Percentiles rank a stretch among this genome's conserved stretches.
These are phyloP conservation scores for Oreochromis grahami DNA, from an alignment of 2,797 vertebrate genomes.

Conservation along the genomic window DNA sequence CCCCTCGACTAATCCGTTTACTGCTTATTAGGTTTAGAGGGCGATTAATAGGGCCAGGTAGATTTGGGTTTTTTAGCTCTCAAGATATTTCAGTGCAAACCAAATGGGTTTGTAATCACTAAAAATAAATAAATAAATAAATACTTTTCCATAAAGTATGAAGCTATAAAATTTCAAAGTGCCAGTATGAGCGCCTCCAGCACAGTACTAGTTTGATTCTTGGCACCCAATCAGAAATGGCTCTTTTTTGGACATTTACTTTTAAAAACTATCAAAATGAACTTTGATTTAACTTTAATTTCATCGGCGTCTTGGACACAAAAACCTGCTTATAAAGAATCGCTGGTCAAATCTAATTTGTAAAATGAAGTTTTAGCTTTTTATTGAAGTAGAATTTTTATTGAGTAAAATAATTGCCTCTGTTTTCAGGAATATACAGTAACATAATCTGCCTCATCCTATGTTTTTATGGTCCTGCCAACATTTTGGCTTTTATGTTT, in stretches of 20 bases:
- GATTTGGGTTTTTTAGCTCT: background rate
- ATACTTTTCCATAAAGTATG: background rate
- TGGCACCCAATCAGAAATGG: background rate
- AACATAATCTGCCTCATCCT: background rate
- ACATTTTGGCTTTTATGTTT: background rate
- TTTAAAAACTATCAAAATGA: background rate
- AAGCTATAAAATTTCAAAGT: background rate
- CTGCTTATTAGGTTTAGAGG: background rate
- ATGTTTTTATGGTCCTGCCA: background rate
- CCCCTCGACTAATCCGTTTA: background rate
- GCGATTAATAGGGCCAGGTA: background rate
- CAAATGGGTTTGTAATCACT: background rate
- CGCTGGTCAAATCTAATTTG: accelerated
- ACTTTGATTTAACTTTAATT: background rate
- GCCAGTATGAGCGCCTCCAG: background rate
- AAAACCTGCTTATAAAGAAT: background rate
- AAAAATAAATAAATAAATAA: background rate
- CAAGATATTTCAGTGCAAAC: background rate
- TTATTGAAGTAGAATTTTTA: background rate
- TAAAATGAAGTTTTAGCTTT: background rate
- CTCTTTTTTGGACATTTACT: background rate
- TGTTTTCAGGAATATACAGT: background rate
- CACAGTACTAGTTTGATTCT: background rate
- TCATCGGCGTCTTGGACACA: accelerated
- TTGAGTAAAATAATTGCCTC: background rate